phyloP scores from a whole-genome alignment of 35 echinoderm and acorn worm genomes.

The Chiridota heheva region DNA sequence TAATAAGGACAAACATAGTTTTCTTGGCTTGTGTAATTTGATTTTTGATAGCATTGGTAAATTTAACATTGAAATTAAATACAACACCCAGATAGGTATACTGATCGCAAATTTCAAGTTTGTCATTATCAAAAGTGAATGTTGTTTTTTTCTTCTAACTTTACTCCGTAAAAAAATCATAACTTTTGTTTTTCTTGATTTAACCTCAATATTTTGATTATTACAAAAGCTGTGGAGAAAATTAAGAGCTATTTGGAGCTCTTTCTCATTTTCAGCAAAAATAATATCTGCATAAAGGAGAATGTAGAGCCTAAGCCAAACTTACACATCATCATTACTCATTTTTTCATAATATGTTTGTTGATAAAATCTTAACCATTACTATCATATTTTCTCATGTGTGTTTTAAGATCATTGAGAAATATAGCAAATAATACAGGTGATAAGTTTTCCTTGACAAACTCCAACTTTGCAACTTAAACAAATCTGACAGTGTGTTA shows the following conservation, averaged over 20 bases:
- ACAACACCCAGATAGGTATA: too few species aligned
- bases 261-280: slow-evolving; percentile 7
- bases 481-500: not conserved
- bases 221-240: too few species aligned
- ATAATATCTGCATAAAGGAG: slow-evolving; percentile 30
- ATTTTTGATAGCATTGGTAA: too few species aligned
- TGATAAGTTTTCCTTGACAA: slow-evolving; percentile 19
- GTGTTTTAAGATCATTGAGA: slow-evolving; percentile 27
- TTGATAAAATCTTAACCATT: not conserved
- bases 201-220: too few species aligned
- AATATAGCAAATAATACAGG: slow-evolving; percentile 14
- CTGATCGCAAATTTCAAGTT: too few species aligned
- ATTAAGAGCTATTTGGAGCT: slow-evolving; percentile 25
- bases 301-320: not conserved
- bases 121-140: too few species aligned
- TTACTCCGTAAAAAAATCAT: too few species aligned
- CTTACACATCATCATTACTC: not conserved
- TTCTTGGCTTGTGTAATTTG: too few species aligned
- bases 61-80: too few species aligned
- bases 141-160: too few species aligned
- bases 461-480: slow-evolving; percentile 14
- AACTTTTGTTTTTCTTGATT: too few species aligned
- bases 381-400: not conserved
- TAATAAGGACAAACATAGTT: too few species aligned
- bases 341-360: not conserved